These are phyloP conservation scores for Gymnopithys bicolor DNA, from an alignment of 2,797 vertebrate species.

Conservation along the genomic window DNA sequence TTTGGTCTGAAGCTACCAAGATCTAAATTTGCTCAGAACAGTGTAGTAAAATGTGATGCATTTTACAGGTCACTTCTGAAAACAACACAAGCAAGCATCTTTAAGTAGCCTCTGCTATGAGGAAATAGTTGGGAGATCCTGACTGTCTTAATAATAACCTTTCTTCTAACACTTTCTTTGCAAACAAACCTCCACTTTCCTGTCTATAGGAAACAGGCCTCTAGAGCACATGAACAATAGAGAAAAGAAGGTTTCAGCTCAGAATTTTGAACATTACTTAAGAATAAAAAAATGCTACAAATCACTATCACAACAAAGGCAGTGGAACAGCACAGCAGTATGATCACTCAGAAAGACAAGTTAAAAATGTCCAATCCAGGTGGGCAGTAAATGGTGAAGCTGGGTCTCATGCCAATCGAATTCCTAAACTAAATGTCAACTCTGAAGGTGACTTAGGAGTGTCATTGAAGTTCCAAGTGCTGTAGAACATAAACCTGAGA, in stretches of 20 bases:
- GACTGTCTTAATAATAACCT: background rate
- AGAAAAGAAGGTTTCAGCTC: background rate
- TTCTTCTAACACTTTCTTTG: background rate
- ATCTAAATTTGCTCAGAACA: background rate
- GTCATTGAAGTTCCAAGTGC: background rate
- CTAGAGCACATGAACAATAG: background rate
- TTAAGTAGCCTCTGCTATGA: background rate
- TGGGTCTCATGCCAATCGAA: background rate
- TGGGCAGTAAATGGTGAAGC: background rate
- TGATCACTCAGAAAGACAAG: background rate
- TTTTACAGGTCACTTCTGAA: background rate
- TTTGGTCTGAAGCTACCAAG: background rate
- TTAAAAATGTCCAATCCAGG: background rate
- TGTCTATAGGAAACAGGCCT: background rate
- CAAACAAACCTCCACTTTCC: fast-evolving
- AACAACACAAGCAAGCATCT: background rate
- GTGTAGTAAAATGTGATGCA: background rate
- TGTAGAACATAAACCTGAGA: background rate
- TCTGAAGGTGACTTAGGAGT: background rate
- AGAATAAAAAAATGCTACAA: background rate
- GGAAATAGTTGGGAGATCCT: background rate
- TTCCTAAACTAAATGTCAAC: background rate
- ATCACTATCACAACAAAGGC: background rate
- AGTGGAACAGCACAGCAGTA: background rate
- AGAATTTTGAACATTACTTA: background rate